Conservation (phyloP, 2,888 invertebrate species). For the Zaprionus lineosus region DNA sequence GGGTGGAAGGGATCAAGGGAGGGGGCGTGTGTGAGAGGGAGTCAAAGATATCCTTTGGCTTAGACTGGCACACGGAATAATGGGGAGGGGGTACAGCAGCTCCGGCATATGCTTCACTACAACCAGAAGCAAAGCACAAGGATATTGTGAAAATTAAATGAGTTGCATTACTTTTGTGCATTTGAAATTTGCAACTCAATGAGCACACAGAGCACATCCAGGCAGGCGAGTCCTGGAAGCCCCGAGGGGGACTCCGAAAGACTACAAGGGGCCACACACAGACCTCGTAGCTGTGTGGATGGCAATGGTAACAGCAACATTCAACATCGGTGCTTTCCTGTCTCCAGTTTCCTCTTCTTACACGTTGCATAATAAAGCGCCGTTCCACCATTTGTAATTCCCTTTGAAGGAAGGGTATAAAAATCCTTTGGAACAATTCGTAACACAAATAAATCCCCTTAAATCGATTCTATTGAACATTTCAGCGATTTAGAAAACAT, state of each 20-base stretch:
- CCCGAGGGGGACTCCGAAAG: conserved; percentile 1
- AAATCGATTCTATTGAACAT: too few species aligned
- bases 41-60: conserved; percentile 14
- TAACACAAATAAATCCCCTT: too few species aligned
- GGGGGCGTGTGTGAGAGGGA: conserved; percentile 17
- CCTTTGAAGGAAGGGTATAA: conserved; percentile 5
- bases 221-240: conserved; percentile 14
- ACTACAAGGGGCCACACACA: conserved; percentile 7
- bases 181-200: conserved; percentile 78
- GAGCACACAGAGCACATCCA: conserved; percentile 54
- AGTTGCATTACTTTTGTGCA: conserved; percentile 77
- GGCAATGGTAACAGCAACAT: conserved; percentile 14
- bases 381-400: conserved; percentile 24
- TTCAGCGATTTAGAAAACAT: too few species aligned
- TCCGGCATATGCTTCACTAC: conserved; percentile 55
- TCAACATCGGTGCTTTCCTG: conserved; percentile 54
- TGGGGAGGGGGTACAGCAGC: conserved; percentile 2
- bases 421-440: too few species aligned
- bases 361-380: conserved; percentile 65
- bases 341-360: conserved; percentile 50
- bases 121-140: conserved; percentile 65
- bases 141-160: conserved; percentile 78
- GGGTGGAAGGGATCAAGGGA: conserved; percentile 11
- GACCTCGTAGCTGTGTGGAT: too few species aligned
- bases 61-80: too few species aligned